Percentiles rank a stretch among this genome's conserved stretches.
These are phyloP conservation scores for Liodrosophila aerea DNA, from an alignment of 2,888 invertebrate genomes.

Conservation along the genomic window DNA sequence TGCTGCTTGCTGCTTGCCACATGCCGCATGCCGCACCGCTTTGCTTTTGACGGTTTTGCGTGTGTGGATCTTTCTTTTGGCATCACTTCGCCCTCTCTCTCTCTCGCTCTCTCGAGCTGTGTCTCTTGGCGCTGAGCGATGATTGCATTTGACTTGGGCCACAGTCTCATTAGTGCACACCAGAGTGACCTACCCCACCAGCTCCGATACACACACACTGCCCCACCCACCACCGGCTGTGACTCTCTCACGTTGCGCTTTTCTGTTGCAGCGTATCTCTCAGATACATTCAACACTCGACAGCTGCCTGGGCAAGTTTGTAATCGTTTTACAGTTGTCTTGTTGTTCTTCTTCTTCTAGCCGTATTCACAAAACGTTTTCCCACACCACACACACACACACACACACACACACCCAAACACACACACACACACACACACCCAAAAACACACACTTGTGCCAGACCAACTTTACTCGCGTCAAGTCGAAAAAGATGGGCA, in stretches of 20 bases:
- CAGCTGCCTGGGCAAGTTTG: constrained; percentile 58
- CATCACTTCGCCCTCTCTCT: background rate
- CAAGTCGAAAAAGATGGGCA: constrained; percentile 50
- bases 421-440: constrained; percentile 4
- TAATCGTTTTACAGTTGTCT: constrained; percentile 40
- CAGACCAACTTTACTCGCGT: constrained; percentile 18
- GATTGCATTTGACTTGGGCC: constrained; percentile 49
- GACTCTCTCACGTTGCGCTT: constrained; percentile 22
- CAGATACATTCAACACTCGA: constrained; percentile 47
- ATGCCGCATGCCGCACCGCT: constrained; percentile 12
- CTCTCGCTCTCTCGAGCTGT: background rate
- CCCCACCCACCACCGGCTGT: background rate
- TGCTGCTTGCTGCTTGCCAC: constrained; percentile 1
- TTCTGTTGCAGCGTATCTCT: constrained; percentile 32
- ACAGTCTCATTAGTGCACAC: constrained; percentile 53
- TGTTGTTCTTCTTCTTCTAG: too few species aligned
- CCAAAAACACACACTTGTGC: constrained; percentile 12
- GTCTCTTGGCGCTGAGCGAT: constrained; percentile 14
- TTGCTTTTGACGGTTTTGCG: constrained; percentile 33
- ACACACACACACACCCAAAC: constrained; percentile 4
- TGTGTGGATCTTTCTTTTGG: constrained; percentile 35
- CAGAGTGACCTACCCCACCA: constrained; percentile 22
- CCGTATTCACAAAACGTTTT: constrained; percentile 52
- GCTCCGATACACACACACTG: background rate
- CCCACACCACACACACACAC: constrained; percentile 55